These are phyloP conservation scores for Uromys caudimaculatus DNA, from an alignment of 2,797 vertebrate species.

Conservation along the genomic window DNA sequence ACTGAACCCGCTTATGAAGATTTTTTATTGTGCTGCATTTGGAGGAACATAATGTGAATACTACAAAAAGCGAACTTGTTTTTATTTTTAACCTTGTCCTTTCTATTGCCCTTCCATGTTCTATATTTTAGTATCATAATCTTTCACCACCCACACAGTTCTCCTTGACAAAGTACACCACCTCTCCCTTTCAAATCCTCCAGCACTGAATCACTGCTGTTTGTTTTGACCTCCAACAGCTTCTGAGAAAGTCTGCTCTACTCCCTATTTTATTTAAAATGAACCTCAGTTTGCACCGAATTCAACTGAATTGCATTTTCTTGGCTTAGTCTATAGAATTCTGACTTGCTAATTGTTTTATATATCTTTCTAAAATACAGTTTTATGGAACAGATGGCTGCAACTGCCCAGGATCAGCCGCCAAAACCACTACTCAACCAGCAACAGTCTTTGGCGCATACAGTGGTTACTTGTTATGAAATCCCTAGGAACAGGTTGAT, in stretches of 20 bases:
- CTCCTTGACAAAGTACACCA: constrained; percentile 55
- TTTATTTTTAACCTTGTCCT: constrained; percentile 63
- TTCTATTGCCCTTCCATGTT: constrained; percentile 38
- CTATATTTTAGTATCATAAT: constrained; percentile 36
- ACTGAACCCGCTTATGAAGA: constrained; percentile 31
- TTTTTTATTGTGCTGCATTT: constrained; percentile 37
- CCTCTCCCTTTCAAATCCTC: constrained; percentile 20
- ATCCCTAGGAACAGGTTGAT: constrained; percentile 61
- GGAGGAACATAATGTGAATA: constrained; percentile 39
- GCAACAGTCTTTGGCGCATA: constrained; percentile 63
- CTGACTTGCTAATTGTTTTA: constrained; percentile 77
- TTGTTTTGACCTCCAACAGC: constrained; percentile 58
- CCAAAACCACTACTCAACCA: constrained; percentile 71
- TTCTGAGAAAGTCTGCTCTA: constrained; percentile 63
- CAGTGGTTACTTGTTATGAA: constrained; percentile 41
- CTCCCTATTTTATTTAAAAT: constrained; percentile 60
- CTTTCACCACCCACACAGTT: constrained; percentile 24
- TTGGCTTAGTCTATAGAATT: constrained; percentile 65
- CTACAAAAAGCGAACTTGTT: constrained; percentile 31
- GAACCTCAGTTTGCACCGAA: constrained; percentile 62
- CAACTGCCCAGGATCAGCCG: constrained; percentile 38
- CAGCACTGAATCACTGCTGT: constrained; percentile 19
- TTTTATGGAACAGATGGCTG: constrained; percentile 77
- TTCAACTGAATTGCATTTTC: constrained; percentile 66
- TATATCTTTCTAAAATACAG: constrained; percentile 64